phyloP scores from a whole-genome alignment of 2,797 vertebrate species.

The Salmo trutta region DNA sequence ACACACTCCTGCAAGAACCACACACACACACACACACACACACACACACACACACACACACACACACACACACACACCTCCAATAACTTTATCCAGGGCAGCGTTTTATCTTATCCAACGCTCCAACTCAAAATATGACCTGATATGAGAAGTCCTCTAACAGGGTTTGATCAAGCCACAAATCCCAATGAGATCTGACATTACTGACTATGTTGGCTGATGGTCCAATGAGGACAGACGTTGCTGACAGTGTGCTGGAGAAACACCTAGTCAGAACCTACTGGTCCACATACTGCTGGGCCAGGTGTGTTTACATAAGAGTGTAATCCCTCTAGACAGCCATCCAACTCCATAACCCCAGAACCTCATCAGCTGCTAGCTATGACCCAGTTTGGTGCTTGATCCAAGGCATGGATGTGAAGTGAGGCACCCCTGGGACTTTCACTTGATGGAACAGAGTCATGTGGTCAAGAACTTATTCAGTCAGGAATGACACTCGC shows the following conservation, averaged over 20 bases:
- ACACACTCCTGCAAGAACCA: constrained; percentile 1
- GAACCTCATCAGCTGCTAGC: constrained; percentile 43
- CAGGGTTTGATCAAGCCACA: constrained; percentile 62
- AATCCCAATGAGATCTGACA: constrained; percentile 50
- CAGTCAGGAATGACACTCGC: not conserved
- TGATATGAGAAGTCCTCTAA: constrained; percentile 40
- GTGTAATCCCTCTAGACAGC: constrained; percentile 33
- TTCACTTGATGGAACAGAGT: constrained; percentile 25
- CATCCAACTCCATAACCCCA: constrained; percentile 32
- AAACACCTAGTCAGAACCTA: constrained; percentile 57
- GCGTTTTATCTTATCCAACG: constrained; percentile 28
- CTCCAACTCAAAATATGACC: constrained; percentile 24
- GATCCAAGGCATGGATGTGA: constrained; percentile 36
- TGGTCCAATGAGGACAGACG: constrained; percentile 50
- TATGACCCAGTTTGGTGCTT: constrained; percentile 37
- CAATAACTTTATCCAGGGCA: not conserved
- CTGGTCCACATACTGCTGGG: constrained; percentile 21
- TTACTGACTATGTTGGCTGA: constrained; percentile 23
- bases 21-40: constrained; percentile 6
- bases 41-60: not conserved
- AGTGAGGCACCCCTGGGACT: constrained; percentile 38
- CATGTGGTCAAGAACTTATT: constrained; percentile 30
- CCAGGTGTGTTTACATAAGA: constrained; percentile 60
- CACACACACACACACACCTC: constrained; percentile 7
- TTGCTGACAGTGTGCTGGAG: constrained; percentile 45